Base-by-base conservation (phyloP, 2,888 invertebrate genomes). In the Asteroscopus sphinx region DNA sequence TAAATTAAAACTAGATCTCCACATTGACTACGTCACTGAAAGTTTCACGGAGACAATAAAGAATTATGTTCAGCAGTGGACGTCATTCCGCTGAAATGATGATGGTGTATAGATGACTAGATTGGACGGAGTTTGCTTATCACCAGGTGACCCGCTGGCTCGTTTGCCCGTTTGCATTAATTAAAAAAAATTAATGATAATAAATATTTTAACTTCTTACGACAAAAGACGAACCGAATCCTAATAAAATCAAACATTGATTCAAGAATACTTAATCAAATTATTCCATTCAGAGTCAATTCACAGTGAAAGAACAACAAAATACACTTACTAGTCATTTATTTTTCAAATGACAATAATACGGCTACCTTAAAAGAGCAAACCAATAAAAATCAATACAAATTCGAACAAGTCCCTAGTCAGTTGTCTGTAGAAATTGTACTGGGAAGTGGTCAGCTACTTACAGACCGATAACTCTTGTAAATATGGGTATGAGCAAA, bases 401-500 rank as follows among this genome's bases (percentile, higher is more conserved):
- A 59, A 66, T 41, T 61, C 52, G 53, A 65, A 56, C 54, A 47
- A 68, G 55, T 75, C 73, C 68, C 37, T 65, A 49, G 53, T 53
- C 67, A 30, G 53, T 63, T 63, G 32, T 39, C 35, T 41, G 37
- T 35, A 36, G 47, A 49, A 26, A 40, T 42, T 68, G 63, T 68
- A 64, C 61, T 60, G 68, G 64, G 68, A 77, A 64, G 59, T 83
- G 81, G 71, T 73, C 82, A 83, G 80, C 81, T 83, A 86, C 72
- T 86, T 87, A 71, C 60, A 67, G 80, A 36, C 85, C 90, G 76
- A 90, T 89, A 86, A 69, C 72, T 76, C 77, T 77, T 73, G 76
- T 80, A 81, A 82, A 80, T 80, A 76, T 73, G 80, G 77, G 65
- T 71, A 75, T 64, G 82, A 89, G 77, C 83, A 92, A 91, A 93